Conservation (phyloP, 2,113 vertebrate species). For the Okapia johnstoni region DNA sequence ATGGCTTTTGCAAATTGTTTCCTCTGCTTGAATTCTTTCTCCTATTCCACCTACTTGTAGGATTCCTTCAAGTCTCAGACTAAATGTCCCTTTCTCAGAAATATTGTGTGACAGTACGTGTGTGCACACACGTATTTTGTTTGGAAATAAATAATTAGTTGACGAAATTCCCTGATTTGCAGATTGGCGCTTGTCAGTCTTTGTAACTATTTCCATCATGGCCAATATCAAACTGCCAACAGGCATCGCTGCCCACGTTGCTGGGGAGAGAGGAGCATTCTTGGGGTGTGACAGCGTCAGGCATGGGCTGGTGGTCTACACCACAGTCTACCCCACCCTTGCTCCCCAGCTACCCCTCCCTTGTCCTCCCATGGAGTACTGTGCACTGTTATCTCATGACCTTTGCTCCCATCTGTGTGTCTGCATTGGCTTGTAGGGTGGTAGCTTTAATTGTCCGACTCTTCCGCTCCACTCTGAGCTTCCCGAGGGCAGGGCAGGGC, state of each 20-base stretch:
- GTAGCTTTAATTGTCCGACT: accelerated
- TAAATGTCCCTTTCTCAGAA: neutral
- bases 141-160: accelerated
- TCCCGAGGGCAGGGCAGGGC: neutral
- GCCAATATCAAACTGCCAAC: no score
- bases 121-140: accelerated
- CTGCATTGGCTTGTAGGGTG: neutral
- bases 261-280: neutral
- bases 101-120: no score
- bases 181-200: neutral
- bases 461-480: neutral
- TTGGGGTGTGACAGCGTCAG: neutral
- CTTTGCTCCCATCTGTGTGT: neutral
- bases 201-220: neutral
- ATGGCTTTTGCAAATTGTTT: neutral
- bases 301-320: no score
- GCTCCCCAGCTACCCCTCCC: neutral
- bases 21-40: neutral
- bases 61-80: neutral
- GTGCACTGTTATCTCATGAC: accelerated
- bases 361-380: accelerated
- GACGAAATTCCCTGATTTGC: accelerated
- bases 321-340: accelerated
- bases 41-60: neutral
- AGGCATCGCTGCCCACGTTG: accelerated